Evolutionary conservation across 2,888 invertebrate species (phyloP), one percentile per base, ranked within the genome.

Genomic region (Folsomia candida): DNA sequence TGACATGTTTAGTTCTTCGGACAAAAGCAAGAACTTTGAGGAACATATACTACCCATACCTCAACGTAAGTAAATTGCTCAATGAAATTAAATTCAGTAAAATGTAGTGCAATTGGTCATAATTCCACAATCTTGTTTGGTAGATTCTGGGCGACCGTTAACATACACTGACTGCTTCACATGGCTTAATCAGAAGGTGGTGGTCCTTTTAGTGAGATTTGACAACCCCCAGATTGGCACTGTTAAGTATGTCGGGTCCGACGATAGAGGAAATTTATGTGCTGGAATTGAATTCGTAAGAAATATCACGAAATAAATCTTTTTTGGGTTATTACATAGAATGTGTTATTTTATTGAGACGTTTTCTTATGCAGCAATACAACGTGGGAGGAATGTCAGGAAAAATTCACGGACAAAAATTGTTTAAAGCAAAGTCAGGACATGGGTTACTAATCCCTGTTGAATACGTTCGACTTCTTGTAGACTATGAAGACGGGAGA

Each of bases 231-330:
- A 71, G 20, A 57, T 76, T 24, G 76, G 74, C 25, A 74, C 70
- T 3, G 64, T 76, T 11, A 70, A 71, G 28, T 76, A 76, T 47
- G 68, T 74, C 14, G 76, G 76, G 26, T 71, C 66, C 24, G 73
- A 76, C 29, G 51, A 62, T 4, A 60, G 58, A 71, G 76, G 76
- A 29, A 64, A 69, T 51, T 54, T 76, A 6, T 74, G 74, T 20
- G 74, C 76, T 54, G 76, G 76, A 25, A 67, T 76, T 29, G 76
- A 74, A 70, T 76, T 76, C 54, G 74, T 76, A 72, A 73, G 75
- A 51, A 51, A 26, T 27, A 65, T 29, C n/a, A 18, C 2, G 25
- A 51, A 28, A 20, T n/a, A 2, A 67, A 22, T 57, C 26, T 54
- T 25, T 51, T 63, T n/a, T n/a, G 24, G 47, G 47, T 47, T 18